Conservation (phyloP, 2,888 invertebrate genomes). For the Apantesis nais region DNA sequence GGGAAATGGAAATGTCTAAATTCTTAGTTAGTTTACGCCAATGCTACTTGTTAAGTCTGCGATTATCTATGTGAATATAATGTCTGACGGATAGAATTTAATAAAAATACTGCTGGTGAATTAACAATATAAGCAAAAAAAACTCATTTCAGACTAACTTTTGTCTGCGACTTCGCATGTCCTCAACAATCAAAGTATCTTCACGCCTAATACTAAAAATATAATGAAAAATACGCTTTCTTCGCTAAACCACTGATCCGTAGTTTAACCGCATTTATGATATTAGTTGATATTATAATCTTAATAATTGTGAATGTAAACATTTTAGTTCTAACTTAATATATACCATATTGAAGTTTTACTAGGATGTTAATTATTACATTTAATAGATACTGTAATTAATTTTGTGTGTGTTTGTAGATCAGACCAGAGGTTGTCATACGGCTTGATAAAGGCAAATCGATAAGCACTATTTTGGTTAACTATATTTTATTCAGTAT, state of each 20-base stretch:
- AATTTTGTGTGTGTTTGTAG: neutral
- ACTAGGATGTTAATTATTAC: neutral
- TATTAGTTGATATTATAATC: no score
- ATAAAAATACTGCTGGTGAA: neutral
- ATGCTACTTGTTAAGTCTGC: neutral
- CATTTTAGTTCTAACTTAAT: no score
- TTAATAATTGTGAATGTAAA: no score
- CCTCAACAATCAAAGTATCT: no score
- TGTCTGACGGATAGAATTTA: neutral
- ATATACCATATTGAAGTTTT: no score
- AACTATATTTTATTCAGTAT: no score
- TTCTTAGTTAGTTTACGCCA: neutral
- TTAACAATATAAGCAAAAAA: neutral
- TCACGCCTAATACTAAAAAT: no score
- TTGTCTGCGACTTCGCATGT: no score
- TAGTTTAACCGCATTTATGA: no score
- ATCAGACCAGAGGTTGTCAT: neutral
- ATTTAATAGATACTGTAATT: neutral
- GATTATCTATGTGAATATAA: neutral
- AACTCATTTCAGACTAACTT: no score
- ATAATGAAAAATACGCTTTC: no score
- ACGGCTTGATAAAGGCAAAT: neutral
- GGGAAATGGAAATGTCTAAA: slow-evolving; percentile 24
- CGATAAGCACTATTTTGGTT: neutral
- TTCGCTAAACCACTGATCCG: no score